Conservation (phyloP, 2,888 invertebrate genomes). For the Yponomeuta evonymella region DNA sequence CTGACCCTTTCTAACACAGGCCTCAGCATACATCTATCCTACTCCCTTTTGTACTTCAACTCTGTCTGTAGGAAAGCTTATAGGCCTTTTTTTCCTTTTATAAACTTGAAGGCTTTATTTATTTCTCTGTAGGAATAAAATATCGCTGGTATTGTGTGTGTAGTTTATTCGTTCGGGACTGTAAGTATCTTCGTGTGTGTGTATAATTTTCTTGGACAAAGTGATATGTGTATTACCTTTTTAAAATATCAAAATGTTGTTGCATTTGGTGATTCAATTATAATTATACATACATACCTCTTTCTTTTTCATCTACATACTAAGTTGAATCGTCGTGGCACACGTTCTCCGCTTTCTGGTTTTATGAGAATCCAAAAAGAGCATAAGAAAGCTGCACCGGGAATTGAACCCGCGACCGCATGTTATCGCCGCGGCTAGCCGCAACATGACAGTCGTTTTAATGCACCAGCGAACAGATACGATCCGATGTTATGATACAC, state of each 20-base stretch:
- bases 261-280: too few relatives aligned
- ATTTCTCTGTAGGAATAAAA: conserved; percentile 58
- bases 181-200: not conserved
- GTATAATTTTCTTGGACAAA: not conserved
- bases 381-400: conserved; percentile 13
- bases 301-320: too few relatives aligned
- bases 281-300: too few relatives aligned
- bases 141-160: conserved; percentile 18
- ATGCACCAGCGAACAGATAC: conserved; percentile 24
- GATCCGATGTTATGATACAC: conserved; percentile 6
- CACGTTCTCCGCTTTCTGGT: too few relatives aligned
- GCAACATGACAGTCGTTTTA: conserved; percentile 35
- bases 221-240: not conserved
- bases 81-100: conserved; percentile 34
- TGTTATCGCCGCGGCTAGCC: conserved; percentile 26
- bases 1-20: conserved; percentile 36
- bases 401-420: conserved; percentile 25
- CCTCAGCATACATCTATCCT: conserved; percentile 32
- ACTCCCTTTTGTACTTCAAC: conserved; percentile 49
- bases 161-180: not conserved
- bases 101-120: conserved; percentile 54
- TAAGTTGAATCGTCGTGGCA: too few relatives aligned
- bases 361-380: not conserved
- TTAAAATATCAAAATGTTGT: too few relatives aligned
- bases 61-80: conserved; percentile 51